Percentiles rank a stretch among this genome's conserved stretches.
Evolutionary conservation across 2,797 vertebrate species (phyloP).

Genomic region (Mormyrops boulengeri): DNA sequence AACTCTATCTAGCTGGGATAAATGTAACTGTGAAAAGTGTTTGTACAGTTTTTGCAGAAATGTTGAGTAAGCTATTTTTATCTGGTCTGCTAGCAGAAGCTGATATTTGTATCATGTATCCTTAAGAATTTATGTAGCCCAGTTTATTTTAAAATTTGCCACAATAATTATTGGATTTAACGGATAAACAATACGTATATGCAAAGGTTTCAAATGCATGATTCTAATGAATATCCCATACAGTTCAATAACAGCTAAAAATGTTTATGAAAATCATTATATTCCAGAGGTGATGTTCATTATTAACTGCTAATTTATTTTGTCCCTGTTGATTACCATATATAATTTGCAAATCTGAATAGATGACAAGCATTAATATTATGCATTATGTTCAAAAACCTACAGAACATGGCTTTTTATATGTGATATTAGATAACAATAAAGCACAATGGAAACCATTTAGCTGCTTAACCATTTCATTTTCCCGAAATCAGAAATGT

Average conservation of each 20-base stretch:
- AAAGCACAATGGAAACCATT: background rate
- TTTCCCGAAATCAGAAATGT: constrained; percentile 8
- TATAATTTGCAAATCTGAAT: background rate
- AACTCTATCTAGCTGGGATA: background rate
- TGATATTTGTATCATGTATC: background rate
- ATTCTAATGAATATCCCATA: background rate
- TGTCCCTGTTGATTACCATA: background rate
- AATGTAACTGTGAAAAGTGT: background rate
- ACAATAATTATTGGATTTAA: background rate
- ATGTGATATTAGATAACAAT: background rate
- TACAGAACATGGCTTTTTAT: background rate
- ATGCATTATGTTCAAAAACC: background rate
- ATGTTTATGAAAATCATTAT: background rate
- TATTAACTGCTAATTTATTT: background rate
- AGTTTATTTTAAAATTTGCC: background rate
- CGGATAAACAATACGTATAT: background rate
- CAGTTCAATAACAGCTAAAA: background rate
- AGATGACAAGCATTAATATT: background rate
- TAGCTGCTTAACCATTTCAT: background rate
- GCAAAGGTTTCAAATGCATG: background rate
- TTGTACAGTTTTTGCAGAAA: background rate
- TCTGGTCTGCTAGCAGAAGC: background rate
- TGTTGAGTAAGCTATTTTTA: background rate
- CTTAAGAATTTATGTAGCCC: background rate
- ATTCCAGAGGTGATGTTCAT: background rate